Conservation (phyloP, 2,888 invertebrate genomes). For the Cephus rjabovi region DNA sequence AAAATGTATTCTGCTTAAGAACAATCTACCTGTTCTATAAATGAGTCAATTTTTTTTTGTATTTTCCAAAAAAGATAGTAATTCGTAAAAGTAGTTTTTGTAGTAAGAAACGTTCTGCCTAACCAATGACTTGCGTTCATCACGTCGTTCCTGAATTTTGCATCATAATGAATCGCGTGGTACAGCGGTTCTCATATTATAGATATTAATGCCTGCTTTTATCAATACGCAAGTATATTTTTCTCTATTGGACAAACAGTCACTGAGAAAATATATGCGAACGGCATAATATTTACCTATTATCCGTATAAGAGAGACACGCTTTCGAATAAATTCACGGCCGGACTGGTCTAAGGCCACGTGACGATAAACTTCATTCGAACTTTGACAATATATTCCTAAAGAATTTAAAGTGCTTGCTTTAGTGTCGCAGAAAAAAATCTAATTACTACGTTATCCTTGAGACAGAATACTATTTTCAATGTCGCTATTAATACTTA, state of each 20-base stretch:
- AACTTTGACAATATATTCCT: not conserved
- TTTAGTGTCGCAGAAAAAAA: not conserved
- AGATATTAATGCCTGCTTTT: not conserved
- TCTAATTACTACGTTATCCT: not conserved
- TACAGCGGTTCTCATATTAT: not conserved
- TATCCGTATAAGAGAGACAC: not conserved
- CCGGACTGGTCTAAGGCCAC: not conserved
- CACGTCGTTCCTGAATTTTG: slow-evolving; percentile 29
- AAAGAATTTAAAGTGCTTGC: not conserved
- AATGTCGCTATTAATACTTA: not conserved
- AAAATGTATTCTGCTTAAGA: not conserved
- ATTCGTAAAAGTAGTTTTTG: not conserved
- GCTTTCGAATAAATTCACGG: not conserved
- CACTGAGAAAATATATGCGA: not conserved
- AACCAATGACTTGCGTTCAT: slow-evolving; percentile 46
- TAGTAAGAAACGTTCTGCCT: not conserved
- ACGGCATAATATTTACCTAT: not conserved
- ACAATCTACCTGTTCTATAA: not conserved
- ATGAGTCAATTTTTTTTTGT: not conserved
- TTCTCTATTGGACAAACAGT: not conserved
- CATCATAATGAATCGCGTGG: slow-evolving; percentile 36
- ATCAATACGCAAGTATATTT: not conserved
- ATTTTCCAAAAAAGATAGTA: not conserved
- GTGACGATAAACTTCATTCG: not conserved
- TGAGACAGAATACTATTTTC: not conserved